Evolutionary conservation across 2,113 vertebrate species (phyloP).

Genomic region (Pipa parva): DNA sequence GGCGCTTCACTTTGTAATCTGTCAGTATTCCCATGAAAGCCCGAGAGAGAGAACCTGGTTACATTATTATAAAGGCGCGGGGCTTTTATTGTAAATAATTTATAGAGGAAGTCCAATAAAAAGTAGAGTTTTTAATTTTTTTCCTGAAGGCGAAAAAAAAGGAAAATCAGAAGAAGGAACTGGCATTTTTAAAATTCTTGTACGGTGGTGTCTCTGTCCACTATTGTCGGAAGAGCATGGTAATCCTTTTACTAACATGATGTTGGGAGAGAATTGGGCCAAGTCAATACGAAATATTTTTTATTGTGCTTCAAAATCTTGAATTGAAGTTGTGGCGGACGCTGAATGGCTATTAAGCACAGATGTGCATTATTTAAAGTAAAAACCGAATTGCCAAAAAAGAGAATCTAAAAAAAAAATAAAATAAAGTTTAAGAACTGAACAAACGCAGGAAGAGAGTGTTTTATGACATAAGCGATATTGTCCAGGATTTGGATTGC

Average conservation of each 20-base stretch:
- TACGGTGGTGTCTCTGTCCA: background rate
- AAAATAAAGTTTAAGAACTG: background rate
- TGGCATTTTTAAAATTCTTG: background rate
- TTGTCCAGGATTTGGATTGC: no score
- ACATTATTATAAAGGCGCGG: background rate
- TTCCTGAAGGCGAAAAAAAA: background rate
- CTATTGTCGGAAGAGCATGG: background rate
- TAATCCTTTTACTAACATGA: background rate
- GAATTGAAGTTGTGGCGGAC: background rate
- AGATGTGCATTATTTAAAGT: background rate
- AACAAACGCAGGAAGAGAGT: no score
- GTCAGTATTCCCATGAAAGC: slow-evolving; percentile 11
- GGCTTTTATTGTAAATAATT: slow-evolving; percentile 22
- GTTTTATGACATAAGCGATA: no score
- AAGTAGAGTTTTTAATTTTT: background rate
- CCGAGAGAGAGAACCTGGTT: background rate
- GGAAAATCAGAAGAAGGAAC: background rate
- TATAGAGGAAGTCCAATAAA: slow-evolving; percentile 18
- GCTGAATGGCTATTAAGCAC: background rate
- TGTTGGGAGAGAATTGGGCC: background rate
- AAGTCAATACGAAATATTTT: background rate
- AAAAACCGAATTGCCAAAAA: background rate
- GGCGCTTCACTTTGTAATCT: slow-evolving; percentile 8
- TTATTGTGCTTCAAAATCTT: background rate
- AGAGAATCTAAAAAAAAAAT: background rate